phyloP scores from a whole-genome alignment of 2,888 invertebrate species.

The Autographa gamma region DNA sequence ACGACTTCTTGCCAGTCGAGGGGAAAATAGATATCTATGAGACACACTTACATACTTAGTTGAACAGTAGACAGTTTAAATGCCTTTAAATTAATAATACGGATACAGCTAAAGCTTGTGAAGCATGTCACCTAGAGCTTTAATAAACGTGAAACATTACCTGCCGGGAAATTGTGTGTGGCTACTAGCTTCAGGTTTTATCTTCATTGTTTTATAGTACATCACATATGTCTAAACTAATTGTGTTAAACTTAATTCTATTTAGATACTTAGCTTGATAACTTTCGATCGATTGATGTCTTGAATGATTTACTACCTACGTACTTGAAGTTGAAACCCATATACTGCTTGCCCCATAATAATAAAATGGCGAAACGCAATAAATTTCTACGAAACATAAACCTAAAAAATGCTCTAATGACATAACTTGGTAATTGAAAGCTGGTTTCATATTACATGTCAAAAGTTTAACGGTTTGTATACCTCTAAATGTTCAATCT shows the following conservation, averaged over 20 bases:
- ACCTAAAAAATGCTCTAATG: neutral
- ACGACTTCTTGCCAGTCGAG: constrained; percentile 46
- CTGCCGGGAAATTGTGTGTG: no score
- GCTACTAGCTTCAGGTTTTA: no score
- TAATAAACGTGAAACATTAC: neutral
- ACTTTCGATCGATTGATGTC: neutral
- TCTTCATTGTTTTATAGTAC: neutral
- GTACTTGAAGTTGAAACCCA: constrained; percentile 1
- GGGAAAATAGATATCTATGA: constrained; percentile 46
- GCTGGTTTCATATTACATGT: neutral
- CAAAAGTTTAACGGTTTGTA: constrained; percentile 17
- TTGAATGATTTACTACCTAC: neutral
- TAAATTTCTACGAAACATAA: constrained; percentile 2
- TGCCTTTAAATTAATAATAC: constrained; percentile 45
- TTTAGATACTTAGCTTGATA: neutral
- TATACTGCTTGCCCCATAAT: neutral
- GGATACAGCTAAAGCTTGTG: constrained; percentile 33
- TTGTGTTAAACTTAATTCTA: neutral
- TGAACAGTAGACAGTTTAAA: constrained; percentile 26
- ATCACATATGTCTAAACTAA: neutral
- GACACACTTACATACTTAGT: constrained; percentile 25
- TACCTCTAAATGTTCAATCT: constrained; percentile 18
- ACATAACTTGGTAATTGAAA: neutral
- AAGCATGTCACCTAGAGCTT: constrained; percentile 18
- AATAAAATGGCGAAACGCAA: neutral